phyloP scores from a whole-genome alignment of 2,113 vertebrate species.

The Isurus oxyrinchus region DNA sequence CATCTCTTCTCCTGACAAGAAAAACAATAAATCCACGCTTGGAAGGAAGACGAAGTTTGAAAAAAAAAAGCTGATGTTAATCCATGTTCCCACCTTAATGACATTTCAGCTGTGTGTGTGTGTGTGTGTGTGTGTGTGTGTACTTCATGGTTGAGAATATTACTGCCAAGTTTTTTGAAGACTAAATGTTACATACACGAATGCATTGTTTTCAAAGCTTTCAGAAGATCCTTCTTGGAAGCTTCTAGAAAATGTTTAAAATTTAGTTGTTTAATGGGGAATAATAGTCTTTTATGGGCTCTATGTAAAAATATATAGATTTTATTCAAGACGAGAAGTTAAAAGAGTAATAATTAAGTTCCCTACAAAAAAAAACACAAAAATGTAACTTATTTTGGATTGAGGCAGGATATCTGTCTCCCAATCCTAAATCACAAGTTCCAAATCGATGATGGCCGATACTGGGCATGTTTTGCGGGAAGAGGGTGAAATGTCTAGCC shows the following conservation, averaged over 20 bases:
- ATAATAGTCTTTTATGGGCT: not conserved
- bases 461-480: no score
- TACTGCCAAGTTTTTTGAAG: not conserved
- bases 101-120: not conserved
- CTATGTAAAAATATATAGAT: constrained; percentile 1
- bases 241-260: not conserved
- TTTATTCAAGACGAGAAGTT: not conserved
- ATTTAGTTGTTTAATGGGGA: not conserved
- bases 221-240: not conserved
- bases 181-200: not conserved
- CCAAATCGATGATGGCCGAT: not conserved
- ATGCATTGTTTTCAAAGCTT: not conserved
- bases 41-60: not conserved
- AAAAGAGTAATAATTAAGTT: constrained; percentile 23
- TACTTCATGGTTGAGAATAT: not conserved
- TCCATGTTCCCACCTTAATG: not conserved
- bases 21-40: not conserved
- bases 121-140: not conserved
- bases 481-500: not conserved
- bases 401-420: not conserved
- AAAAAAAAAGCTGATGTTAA: not conserved
- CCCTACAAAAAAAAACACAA: not conserved
- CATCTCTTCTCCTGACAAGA: no score
- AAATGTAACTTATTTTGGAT: not conserved
- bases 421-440: not conserved